These are phyloP conservation scores for Oligia strigilis DNA, from an alignment of 2,888 invertebrate species.

Conservation along the genomic window DNA sequence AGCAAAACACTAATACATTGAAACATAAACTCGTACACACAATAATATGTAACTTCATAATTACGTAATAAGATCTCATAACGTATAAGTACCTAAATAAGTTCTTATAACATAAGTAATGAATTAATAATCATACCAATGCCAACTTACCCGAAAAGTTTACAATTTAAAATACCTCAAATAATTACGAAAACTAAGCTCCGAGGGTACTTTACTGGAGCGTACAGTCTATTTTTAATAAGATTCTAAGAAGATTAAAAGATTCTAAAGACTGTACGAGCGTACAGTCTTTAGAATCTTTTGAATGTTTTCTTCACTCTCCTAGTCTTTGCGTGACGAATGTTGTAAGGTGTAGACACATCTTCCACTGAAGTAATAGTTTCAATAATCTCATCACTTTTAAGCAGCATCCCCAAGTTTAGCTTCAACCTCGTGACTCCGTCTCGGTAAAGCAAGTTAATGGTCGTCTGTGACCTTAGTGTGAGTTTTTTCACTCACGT, in stretches of 20 bases:
- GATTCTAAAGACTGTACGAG: too few relatives aligned
- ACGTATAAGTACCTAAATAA: neutral
- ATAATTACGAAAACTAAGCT: neutral
- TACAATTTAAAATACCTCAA: neutral
- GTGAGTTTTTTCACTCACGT: too few relatives aligned
- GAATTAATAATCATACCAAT: neutral
- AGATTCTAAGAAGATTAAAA: too few relatives aligned
- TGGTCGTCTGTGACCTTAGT: slow-evolving; percentile 68
- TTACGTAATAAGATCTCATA: neutral
- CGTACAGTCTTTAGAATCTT: slow-evolving; percentile 38
- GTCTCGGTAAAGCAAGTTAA: slow-evolving; percentile 74
- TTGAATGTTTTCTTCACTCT: slow-evolving; percentile 68
- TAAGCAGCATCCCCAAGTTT: slow-evolving; percentile 81
- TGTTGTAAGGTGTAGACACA: slow-evolving; percentile 73
- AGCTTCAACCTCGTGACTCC: slow-evolving; percentile 70
- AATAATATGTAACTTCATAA: neutral
- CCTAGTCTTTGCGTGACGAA: slow-evolving; percentile 58
- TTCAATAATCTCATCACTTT: slow-evolving; percentile 82
- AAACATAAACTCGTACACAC: neutral
- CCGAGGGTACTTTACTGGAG: slow-evolving; percentile 14
- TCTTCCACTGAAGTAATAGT: slow-evolving; percentile 68
- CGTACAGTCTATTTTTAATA: slow-evolving; percentile 3
- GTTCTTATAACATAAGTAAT: neutral
- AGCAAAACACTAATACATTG: neutral
- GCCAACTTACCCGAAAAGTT: neutral